phyloP scores from a whole-genome alignment of 2,888 invertebrate species.

The Catocala fraxini region DNA sequence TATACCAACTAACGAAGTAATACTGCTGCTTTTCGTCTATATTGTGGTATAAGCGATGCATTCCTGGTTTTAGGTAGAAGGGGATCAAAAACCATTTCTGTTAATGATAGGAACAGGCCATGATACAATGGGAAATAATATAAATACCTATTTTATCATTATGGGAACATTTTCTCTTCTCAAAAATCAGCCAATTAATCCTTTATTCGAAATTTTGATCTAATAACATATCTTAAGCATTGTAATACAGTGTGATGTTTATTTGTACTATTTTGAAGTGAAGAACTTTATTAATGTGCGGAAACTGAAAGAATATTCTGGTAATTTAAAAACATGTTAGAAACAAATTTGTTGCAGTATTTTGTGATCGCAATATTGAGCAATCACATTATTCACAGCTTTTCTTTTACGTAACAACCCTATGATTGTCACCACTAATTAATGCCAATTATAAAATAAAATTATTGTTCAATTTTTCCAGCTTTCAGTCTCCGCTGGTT shows the following conservation, averaged over 20 bases:
- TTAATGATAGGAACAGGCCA: constrained; percentile 81
- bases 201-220: constrained; percentile 63
- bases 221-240: constrained; percentile 64
- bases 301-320: constrained; percentile 49
- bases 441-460: not conserved
- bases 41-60: constrained; percentile 77
- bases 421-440: not conserved
- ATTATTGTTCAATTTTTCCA: not conserved
- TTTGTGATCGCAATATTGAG: not conserved
- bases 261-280: constrained; percentile 19
- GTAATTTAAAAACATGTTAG: constrained; percentile 3
- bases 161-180: constrained; percentile 64
- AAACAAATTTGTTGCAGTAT: not conserved
- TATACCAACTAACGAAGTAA: constrained; percentile 3
- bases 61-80: constrained; percentile 64
- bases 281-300: constrained; percentile 28
- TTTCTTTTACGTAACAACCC: not conserved
- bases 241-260: constrained; percentile 34
- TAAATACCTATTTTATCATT: constrained; percentile 73
- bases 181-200: constrained; percentile 67
- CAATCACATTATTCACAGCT: not conserved
- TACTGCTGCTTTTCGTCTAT: constrained; percentile 31
- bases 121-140: constrained; percentile 77
- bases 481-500: constrained; percentile 49
- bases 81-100: constrained; percentile 61